These are phyloP conservation scores for Lasioglossum marginatum DNA, from an alignment of 2,888 invertebrate species.

Conservation along the genomic window DNA sequence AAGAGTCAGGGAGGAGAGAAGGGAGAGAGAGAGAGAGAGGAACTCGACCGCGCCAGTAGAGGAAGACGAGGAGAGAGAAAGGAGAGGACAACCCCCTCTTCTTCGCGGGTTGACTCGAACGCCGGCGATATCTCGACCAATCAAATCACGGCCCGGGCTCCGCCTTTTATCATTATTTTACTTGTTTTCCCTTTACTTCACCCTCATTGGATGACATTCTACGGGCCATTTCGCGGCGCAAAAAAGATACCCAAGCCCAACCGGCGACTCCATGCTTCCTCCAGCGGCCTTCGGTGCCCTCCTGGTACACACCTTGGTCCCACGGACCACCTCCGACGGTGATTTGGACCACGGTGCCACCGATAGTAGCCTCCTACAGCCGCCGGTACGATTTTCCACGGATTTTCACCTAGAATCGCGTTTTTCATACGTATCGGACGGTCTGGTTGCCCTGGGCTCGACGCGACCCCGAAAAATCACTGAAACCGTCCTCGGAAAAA, in stretches of 20 bases:
- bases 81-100: slow-evolving; percentile 79
- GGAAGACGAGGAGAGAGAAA: slow-evolving; percentile 68
- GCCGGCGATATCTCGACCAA: slow-evolving; percentile 85
- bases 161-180: slow-evolving; percentile 85
- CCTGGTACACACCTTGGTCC: slow-evolving; percentile 69
- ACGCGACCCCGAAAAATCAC: neutral
- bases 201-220: slow-evolving; percentile 84
- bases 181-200: slow-evolving; percentile 84
- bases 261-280: slow-evolving; percentile 76
- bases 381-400: slow-evolving; percentile 28
- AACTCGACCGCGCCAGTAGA: slow-evolving; percentile 19
- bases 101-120: slow-evolving; percentile 81
- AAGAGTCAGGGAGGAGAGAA: slow-evolving; percentile 32
- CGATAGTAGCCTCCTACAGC: slow-evolving; percentile 34
- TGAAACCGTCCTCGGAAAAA: neutral
- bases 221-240: slow-evolving; percentile 75
- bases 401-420: slow-evolving; percentile 32
- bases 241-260: slow-evolving; percentile 68
- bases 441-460: neutral
- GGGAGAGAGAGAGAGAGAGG: neutral
- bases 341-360: slow-evolving; percentile 34
- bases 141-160: slow-evolving; percentile 84
- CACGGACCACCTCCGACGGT: slow-evolving; percentile 60
- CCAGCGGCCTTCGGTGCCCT: slow-evolving; percentile 68
- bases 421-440: neutral